Evolutionary conservation across 2,888 invertebrate species (phyloP).

Genomic region (Ctenicera cuprea): DNA sequence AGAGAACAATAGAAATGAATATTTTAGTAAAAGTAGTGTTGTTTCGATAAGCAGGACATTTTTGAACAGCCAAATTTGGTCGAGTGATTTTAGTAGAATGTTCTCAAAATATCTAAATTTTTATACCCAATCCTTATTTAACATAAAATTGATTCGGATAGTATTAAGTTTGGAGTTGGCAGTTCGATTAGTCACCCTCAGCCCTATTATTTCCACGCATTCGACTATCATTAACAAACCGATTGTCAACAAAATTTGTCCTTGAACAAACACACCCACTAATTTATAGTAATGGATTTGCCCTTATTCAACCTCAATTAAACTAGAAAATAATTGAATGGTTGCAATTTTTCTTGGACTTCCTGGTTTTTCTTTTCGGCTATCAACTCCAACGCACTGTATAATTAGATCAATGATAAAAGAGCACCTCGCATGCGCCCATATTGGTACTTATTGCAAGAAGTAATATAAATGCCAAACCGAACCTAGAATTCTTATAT

Average conservation of each 20-base stretch:
- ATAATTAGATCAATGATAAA: conserved; percentile 41
- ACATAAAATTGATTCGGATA: too few species aligned
- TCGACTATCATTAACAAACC: too few species aligned
- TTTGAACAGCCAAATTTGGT: too few species aligned
- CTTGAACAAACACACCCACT: neutral
- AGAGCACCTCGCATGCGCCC: conserved; percentile 47
- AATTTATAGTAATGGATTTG: conserved; percentile 7
- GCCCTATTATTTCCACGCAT: too few species aligned
- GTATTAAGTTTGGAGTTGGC: too few species aligned
- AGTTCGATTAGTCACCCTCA: too few species aligned
- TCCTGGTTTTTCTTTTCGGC: neutral
- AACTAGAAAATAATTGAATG: neutral
- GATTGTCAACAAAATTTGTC: neutral
- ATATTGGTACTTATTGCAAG: conserved; percentile 29
- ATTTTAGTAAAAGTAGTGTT: too few species aligned
- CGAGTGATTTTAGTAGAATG: too few species aligned
- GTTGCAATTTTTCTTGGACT: neutral
- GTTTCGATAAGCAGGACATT: too few species aligned
- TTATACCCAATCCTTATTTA: too few species aligned
- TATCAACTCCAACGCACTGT: conserved; percentile 4
- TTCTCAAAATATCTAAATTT: too few species aligned
- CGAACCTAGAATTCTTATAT: conserved; percentile 17
- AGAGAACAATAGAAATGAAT: too few species aligned
- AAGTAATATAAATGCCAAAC: conserved; percentile 43
- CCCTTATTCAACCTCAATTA: conserved; percentile 1